These are phyloP conservation scores for Lucinisca nassula DNA, from an alignment of 2,888 invertebrate species.

Conservation along the genomic window DNA sequence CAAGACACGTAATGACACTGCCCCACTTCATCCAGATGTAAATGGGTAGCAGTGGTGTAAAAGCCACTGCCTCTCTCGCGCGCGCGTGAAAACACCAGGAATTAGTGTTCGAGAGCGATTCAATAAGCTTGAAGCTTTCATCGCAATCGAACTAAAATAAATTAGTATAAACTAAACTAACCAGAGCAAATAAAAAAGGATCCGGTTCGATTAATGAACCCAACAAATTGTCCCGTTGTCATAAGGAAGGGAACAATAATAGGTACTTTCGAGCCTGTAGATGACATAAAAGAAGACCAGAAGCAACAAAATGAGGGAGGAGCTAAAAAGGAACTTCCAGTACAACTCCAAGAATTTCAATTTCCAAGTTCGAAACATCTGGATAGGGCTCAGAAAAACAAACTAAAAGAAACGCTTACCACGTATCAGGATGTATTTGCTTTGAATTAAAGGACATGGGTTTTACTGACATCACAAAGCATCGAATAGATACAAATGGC, in stretches of 20 bases:
- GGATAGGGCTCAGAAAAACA: not conserved
- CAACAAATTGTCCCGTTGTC: not conserved
- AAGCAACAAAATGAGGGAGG: not conserved
- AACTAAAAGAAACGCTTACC: not conserved
- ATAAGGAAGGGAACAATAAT: not conserved
- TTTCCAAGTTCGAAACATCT: not conserved
- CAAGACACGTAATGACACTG: no score
- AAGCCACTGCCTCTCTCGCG: no score
- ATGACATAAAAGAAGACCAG: not conserved
- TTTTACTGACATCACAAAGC: conserved; percentile 23
- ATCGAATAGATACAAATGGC: conserved; percentile 29
- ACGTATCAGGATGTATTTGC: not conserved
- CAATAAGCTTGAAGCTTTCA: no score
- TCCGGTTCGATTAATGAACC: conserved; percentile 5
- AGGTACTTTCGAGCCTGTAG: not conserved
- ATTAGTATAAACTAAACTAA: no score
- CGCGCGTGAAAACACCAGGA: no score
- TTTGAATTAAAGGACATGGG: conserved; percentile 19
- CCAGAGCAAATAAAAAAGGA: not conserved
- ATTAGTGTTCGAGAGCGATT: no score
- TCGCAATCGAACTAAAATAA: no score
- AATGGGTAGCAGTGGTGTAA: no score
- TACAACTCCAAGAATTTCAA: not conserved
- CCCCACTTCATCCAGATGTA: no score
- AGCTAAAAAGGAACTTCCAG: not conserved